Evolutionary conservation across 2,797 vertebrate species (phyloP).

Genomic region (Peromyscus nudipes): DNA sequence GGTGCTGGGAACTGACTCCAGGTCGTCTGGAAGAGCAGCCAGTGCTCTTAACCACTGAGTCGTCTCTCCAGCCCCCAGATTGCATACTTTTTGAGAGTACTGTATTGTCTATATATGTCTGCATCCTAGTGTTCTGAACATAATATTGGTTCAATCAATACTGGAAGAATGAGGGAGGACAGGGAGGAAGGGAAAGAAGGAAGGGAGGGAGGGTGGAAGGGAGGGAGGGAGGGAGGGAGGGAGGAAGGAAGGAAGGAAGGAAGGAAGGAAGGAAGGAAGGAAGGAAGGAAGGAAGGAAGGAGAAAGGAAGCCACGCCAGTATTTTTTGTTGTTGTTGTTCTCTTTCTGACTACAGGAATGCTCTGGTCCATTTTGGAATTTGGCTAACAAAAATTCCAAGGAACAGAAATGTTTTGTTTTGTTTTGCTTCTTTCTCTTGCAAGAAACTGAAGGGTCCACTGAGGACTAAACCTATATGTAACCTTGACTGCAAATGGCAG

Average conservation of each 20-base stretch:
- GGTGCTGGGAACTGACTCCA: not conserved
- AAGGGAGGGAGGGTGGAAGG: rapidly evolving
- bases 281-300: rapidly evolving
- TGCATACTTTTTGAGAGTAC: not conserved
- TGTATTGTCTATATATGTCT: not conserved
- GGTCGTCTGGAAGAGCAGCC: not conserved
- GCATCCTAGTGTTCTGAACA: not conserved
- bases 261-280: rapidly evolving
- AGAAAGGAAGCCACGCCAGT: not conserved
- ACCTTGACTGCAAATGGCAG: not conserved
- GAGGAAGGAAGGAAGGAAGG: not conserved
- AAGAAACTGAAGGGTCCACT: not conserved
- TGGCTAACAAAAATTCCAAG: not conserved
- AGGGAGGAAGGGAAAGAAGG: not conserved
- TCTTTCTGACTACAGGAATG: not conserved
- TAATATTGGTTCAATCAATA: not conserved
- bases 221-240: not conserved
- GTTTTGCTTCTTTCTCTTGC: constrained; percentile 26
- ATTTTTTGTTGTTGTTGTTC: not conserved
- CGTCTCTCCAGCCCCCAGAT: not conserved
- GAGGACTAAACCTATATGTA: not conserved
- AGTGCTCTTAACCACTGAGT: not conserved
- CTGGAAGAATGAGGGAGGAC: not conserved
- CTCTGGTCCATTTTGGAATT: not conserved
- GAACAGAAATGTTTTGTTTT: constrained; percentile 27